These are phyloP conservation scores for Dissostichus mawsoni DNA, from an alignment of 2,113 vertebrate genomes.

Conservation along the genomic window DNA sequence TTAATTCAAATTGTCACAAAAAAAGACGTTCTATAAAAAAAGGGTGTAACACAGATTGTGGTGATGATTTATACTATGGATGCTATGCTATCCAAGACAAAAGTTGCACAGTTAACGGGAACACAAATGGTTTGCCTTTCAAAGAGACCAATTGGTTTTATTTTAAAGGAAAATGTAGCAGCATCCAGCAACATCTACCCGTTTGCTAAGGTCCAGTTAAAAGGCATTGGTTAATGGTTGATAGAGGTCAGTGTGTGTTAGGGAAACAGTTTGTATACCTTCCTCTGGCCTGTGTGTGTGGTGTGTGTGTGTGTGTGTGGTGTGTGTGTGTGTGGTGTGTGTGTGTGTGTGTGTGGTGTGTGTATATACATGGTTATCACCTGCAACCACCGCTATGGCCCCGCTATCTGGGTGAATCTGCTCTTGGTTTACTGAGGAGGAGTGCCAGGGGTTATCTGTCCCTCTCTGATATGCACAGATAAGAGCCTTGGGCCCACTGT, in stretches of 20 bases:
- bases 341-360: slow-evolving; percentile 20
- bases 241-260: slow-evolving; percentile 25
- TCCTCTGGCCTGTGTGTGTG: slow-evolving; percentile 23
- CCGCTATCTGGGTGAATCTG: slow-evolving; percentile 81
- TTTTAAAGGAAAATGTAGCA: too few relatives aligned
- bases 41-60: too few relatives aligned
- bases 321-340: slow-evolving; percentile 21
- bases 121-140: not conserved
- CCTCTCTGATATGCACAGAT: slow-evolving; percentile 86
- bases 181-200: not conserved
- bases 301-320: slow-evolving; percentile 19
- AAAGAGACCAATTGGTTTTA: not conserved
- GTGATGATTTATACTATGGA: too few relatives aligned
- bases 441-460: slow-evolving; percentile 89
- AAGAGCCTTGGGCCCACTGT: slow-evolving; percentile 81
- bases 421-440: slow-evolving; percentile 79
- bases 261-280: slow-evolving; percentile 27
- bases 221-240: slow-evolving; percentile 50
- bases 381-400: slow-evolving; percentile 71
- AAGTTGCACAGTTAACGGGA: too few relatives aligned
- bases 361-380: slow-evolving; percentile 74
- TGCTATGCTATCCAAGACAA: too few relatives aligned
- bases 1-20: too few relatives aligned
- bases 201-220: not conserved
- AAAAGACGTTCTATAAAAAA: too few relatives aligned